These are phyloP conservation scores for Choreutis nemorana DNA, from an alignment of 2,888 invertebrate genomes.

Conservation along the genomic window DNA sequence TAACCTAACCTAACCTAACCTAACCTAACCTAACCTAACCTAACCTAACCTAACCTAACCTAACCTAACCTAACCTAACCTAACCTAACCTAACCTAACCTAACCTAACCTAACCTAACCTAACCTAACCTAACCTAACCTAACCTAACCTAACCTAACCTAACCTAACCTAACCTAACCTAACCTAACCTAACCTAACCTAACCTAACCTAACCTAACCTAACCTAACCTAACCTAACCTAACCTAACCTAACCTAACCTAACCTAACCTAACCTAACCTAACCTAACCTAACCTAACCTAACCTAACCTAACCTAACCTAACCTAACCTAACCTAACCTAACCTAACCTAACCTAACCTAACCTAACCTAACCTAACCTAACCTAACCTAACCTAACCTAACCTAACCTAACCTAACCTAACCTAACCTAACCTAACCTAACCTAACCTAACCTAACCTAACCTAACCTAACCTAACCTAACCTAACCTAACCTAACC, in stretches of 20 bases:
- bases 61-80: conserved; percentile 6
- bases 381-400: conserved; percentile 9
- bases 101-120: conserved; percentile 8
- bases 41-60: conserved; percentile 7
- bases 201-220: conserved; percentile 11
- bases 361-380: conserved; percentile 8
- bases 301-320: conserved; percentile 10
- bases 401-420: conserved; percentile 10
- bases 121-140: conserved; percentile 9
- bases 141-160: conserved; percentile 9
- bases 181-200: conserved; percentile 9
- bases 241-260: conserved; percentile 10
- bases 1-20: conserved; percentile 8
- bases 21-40: conserved; percentile 8
- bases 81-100: conserved; percentile 7
- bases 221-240: conserved; percentile 9
- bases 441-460: conserved; percentile 10
- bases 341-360: conserved; percentile 9
- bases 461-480: conserved; percentile 9
- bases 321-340: conserved; percentile 10
- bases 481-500: conserved; percentile 10
- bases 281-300: conserved; percentile 10
- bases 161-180: conserved; percentile 8
- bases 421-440: conserved; percentile 10
- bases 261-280: conserved; percentile 9